Base-by-base conservation (phyloP, 53 echinoderm and acorn worm species). In the Arbacia lixula region DNA sequence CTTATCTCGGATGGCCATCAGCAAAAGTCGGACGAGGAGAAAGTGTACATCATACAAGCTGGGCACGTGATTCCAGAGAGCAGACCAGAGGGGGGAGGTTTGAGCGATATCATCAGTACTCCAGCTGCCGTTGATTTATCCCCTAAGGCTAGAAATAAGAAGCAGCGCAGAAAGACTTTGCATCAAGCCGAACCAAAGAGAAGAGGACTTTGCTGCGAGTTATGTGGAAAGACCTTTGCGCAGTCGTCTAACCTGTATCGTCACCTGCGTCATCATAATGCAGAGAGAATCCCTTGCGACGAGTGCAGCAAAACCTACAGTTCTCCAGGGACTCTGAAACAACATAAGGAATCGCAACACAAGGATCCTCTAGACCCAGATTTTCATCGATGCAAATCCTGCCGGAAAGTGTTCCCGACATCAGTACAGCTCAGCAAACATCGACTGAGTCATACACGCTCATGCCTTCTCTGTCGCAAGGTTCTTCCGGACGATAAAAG, bases 231-330 rank as follows among this genome's bases (percentile, higher is more conserved):
- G 60, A 78, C 79, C 0, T 78, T 25, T 40, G 58, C 79, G 0
- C 58, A 78, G 41, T 78, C 79, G 26, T 78, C 61, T 25, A 78
- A 78, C 39, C 39, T 78, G 22, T 78, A 60, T 19, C 22, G 79
- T 12, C 79, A 78, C 36, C n/a, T 24, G 61, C 35, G 39, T 17
- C 28, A 22, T 38, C 79, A 78, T 60, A 38, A 14, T 1, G 60
- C 60, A 12, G 28, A 38, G 3, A 78, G 60, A 41, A 38, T 41
- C 9, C 1, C 25, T 2, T 78, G 79, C 28, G 40, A 35, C 14
- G 24, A 34, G 4, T 78, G 79, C 39, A 41, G 19, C 6, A 78
- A 60, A 32, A 40, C 26, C 12, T 78, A 41, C 41, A 60, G 60
- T 22, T 60, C 35, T 60, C 58, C 14, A 28, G 60, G 60, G 60